These are phyloP conservation scores for Brachionus koreanus DNA, from an alignment of 1,140 invertebrate genomes.

Conservation along the genomic window DNA sequence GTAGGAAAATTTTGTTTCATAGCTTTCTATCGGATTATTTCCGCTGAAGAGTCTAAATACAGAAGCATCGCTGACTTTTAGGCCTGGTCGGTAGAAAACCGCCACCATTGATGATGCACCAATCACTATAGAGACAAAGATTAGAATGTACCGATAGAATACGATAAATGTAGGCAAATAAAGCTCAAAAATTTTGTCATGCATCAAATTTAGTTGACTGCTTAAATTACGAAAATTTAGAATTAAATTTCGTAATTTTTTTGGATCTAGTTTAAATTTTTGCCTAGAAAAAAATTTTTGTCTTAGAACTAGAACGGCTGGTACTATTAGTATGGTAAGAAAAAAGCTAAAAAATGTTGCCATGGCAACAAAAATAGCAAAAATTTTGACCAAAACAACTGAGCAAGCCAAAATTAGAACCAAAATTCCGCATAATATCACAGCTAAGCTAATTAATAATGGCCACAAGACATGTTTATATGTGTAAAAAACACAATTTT, in stretches of 20 bases:
- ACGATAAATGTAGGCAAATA: constrained; percentile 13
- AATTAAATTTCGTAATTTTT: background rate
- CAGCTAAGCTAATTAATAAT: background rate
- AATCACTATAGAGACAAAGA: background rate
- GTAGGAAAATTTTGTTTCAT: constrained; percentile 8
- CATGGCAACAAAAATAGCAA: background rate
- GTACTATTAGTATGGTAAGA: background rate
- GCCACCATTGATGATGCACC: background rate
- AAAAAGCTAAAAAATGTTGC: constrained; percentile 18
- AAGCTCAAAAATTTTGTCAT: constrained; percentile 29
- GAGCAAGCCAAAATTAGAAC: background rate
- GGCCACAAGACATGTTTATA: constrained; percentile 14
- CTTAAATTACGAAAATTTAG: constrained; percentile 7
- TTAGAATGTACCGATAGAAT: constrained; percentile 22
- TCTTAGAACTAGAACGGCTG: background rate
- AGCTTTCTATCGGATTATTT: background rate
- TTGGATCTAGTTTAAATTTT: background rate
- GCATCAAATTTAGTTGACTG: background rate
- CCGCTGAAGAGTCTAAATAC: background rate
- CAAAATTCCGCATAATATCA: background rate
- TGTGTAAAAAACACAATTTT: constrained; percentile 21
- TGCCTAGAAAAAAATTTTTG: background rate
- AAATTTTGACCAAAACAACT: background rate
- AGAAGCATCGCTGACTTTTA: background rate
- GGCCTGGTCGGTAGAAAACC: background rate